phyloP scores from a whole-genome alignment of 1,140 invertebrate species.

The Hirudo medicinalis region DNA sequence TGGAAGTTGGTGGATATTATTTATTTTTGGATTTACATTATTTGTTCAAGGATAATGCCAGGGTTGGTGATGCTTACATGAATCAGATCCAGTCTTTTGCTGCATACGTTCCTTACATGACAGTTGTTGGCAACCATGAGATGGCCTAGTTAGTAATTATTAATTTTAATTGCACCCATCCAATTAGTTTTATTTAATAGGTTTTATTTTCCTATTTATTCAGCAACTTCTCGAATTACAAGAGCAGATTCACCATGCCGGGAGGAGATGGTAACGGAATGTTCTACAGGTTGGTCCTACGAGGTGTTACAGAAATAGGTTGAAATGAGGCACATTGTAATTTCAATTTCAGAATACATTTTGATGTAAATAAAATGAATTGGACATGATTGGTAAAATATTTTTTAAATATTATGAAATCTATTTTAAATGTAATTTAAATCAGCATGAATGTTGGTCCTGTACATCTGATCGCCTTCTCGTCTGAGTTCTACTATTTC shows the following conservation, averaged over 20 bases:
- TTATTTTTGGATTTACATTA: not conserved
- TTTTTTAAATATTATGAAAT: too few relatives aligned
- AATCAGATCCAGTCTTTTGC: slow-evolving; percentile 36
- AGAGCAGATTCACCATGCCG: slow-evolving; percentile 75
- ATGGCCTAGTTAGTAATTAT: slow-evolving; percentile 30
- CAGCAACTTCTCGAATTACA: slow-evolving; percentile 78
- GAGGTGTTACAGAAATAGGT: not conserved
- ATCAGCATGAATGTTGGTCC: slow-evolving; percentile 63
- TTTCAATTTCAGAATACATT: not conserved
- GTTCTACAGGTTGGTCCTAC: slow-evolving; percentile 59
- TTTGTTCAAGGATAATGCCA: slow-evolving; percentile 19
- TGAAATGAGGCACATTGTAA: not conserved
- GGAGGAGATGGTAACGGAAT: slow-evolving; percentile 55
- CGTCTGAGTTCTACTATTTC: slow-evolving; percentile 90
- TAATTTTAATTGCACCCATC: slow-evolving; percentile 12
- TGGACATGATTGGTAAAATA: too few relatives aligned
- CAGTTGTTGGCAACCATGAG: slow-evolving; percentile 41
- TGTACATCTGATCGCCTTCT: slow-evolving; percentile 62
- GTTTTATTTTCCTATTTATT: slow-evolving; percentile 25
- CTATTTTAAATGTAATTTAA: not conserved
- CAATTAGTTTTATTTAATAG: not conserved
- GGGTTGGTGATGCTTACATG: slow-evolving; percentile 26
- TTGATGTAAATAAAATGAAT: too few relatives aligned
- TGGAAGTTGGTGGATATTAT: not conserved
- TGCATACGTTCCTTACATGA: slow-evolving; percentile 40